phyloP scores from a whole-genome alignment of 2,113 vertebrate genomes.

The Procavia capensis region DNA sequence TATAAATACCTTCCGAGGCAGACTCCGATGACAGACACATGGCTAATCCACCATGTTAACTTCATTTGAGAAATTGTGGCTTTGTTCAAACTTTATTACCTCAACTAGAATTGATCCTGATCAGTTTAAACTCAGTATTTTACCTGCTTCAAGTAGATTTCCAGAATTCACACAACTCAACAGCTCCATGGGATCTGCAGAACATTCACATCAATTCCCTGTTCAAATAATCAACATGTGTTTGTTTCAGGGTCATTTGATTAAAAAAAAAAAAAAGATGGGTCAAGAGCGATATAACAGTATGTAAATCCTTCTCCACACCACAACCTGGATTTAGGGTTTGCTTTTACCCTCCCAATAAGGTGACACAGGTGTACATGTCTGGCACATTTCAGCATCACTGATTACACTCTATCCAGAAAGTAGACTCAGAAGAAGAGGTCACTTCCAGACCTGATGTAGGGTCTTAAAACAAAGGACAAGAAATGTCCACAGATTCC shows the following conservation, averaged over 20 bases:
- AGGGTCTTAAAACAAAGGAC: conserved; percentile 83
- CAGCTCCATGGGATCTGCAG: conserved; percentile 73
- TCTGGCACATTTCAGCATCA: conserved; percentile 85
- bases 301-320: conserved; percentile 86
- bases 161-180: conserved; percentile 84
- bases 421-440: conserved; percentile 85
- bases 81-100: conserved; percentile 90
- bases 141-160: conserved; percentile 85
- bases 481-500: conserved; percentile 82
- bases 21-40: conserved; percentile 86
- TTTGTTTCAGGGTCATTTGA: conserved; percentile 76
- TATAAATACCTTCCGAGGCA: conserved; percentile 84
- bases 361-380: conserved; percentile 85
- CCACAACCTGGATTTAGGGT: conserved; percentile 67
- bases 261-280: conserved; percentile 75
- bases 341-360: conserved; percentile 83
- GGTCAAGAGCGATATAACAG: conserved; percentile 75
- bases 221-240: conserved; percentile 87
- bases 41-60: conserved; percentile 88
- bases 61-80: conserved; percentile 88
- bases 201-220: conserved; percentile 83
- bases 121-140: conserved; percentile 86
- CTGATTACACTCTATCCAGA: conserved; percentile 83
- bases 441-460: conserved; percentile 76
- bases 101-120: conserved; percentile 85